Evolutionary conservation across 64 coral and sea anemone genomes (phyloP).

Genomic region (Stylophora pistillata): DNA sequence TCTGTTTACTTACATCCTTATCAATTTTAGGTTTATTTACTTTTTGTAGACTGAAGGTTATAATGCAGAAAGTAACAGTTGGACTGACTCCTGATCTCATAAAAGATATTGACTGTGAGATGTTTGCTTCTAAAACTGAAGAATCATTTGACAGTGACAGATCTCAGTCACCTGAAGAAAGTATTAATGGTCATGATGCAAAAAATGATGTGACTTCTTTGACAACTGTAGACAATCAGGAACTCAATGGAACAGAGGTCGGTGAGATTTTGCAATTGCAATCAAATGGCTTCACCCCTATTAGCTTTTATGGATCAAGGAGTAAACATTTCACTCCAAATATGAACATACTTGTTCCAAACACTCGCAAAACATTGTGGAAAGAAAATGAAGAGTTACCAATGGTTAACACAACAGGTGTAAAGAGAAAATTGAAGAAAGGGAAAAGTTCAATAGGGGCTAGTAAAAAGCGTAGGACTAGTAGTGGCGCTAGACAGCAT

Average conservation of each 20-base stretch:
- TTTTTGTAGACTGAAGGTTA: not conserved
- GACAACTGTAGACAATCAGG: not conserved
- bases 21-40: not conserved
- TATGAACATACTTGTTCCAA: not conserved
- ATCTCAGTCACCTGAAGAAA: not conserved
- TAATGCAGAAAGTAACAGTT: not conserved
- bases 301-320: conserved; percentile 71
- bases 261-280: not conserved
- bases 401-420: not conserved
- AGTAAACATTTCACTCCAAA: conserved; percentile 39
- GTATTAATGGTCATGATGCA: not conserved
- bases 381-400: not conserved
- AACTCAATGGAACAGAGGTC: not conserved
- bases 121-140: not conserved
- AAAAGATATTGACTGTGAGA: conserved; percentile 24
- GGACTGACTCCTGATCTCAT: not conserved
- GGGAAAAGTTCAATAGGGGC: not conserved
- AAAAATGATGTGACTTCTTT: not conserved
- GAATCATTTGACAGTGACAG: not conserved
- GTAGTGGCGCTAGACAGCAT: not conserved
- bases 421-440: conserved; percentile 21
- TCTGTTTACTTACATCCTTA: too few species aligned
- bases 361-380: not conserved
- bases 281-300: conserved; percentile 62
- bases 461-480: not conserved